A percentile compares a stretch with the other conserved stretches of the same genome.
Conservation (phyloP, 2,888 invertebrate species). For the Drosophila colorata region DNA sequence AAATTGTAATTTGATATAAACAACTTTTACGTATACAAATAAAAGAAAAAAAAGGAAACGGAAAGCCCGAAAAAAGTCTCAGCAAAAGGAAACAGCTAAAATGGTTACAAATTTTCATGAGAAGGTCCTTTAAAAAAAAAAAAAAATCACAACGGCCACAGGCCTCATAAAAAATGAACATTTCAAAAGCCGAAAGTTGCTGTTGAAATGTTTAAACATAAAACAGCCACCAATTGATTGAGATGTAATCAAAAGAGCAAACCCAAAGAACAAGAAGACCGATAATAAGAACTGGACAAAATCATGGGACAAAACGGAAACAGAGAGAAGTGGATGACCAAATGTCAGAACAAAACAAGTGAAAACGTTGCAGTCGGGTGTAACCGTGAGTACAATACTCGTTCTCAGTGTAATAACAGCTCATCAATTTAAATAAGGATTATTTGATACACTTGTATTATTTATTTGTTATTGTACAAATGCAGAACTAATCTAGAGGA, state of each 20-base stretch:
- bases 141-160: constrained; percentile 47
- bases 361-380: no score
- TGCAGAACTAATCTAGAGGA: no score
- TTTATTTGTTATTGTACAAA: no score
- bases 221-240: constrained; percentile 81
- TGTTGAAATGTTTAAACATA: constrained; percentile 75
- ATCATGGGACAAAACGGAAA: constrained; percentile 10
- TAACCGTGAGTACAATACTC: no score
- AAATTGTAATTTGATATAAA: constrained; percentile 76
- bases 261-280: constrained; percentile 33
- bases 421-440: no score
- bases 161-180: constrained; percentile 74
- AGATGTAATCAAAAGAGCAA: constrained; percentile 76
- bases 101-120: constrained; percentile 69
- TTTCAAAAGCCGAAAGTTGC: constrained; percentile 68
- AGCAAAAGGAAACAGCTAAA: constrained; percentile 52
- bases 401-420: no score
- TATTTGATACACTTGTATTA: no score
- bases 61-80: constrained; percentile 18
- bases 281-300: constrained; percentile 32
- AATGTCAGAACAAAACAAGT: constrained; percentile 28
- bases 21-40: constrained; percentile 52
- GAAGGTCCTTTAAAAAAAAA: constrained; percentile 10
- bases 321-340: constrained; percentile 15
- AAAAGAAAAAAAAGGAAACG: constrained; percentile 15